Percentiles rank a stretch among this genome's conserved stretches.
These are phyloP conservation scores for Bellardia pandia DNA, from an alignment of 2,888 invertebrate genomes.

Conservation along the genomic window DNA sequence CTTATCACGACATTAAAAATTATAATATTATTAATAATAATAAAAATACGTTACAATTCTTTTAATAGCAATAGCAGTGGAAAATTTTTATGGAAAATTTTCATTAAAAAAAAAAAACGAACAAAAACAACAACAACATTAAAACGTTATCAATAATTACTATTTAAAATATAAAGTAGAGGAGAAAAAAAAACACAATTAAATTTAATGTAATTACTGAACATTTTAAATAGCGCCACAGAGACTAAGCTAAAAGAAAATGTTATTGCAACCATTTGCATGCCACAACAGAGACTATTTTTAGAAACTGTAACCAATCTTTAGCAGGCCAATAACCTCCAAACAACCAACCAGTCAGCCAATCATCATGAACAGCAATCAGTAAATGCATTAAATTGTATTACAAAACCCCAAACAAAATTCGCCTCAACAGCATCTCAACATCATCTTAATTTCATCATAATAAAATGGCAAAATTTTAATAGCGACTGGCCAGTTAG, in stretches of 20 bases:
- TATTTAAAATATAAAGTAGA: background rate
- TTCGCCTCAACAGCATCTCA: background rate
- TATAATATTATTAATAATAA: background rate
- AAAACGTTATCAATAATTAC: slow-evolving; percentile 51
- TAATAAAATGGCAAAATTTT: slow-evolving; percentile 51
- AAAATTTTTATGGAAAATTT: slow-evolving; percentile 59
- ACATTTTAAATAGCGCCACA: slow-evolving; percentile 28
- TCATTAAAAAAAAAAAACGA: slow-evolving; percentile 35
- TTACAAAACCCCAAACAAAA: slow-evolving; percentile 51
- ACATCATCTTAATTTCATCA: slow-evolving; percentile 4
- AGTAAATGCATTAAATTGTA: slow-evolving; percentile 16
- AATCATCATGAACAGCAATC: slow-evolving; percentile 16
- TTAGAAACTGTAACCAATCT: slow-evolving; percentile 65
- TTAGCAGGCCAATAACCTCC: slow-evolving; percentile 56
- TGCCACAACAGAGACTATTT: slow-evolving; percentile 45
- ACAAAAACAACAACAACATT: slow-evolving; percentile 27
- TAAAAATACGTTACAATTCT: background rate
- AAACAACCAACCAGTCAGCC: background rate
- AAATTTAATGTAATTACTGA: slow-evolving; percentile 46
- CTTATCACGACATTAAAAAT: slow-evolving; percentile 20
- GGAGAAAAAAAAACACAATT: slow-evolving; percentile 6
- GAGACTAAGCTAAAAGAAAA: background rate
- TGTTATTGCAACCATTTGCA: slow-evolving; percentile 18
- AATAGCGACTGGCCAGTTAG: slow-evolving; percentile 11
- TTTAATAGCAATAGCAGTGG: slow-evolving; percentile 9